These are phyloP conservation scores for Ethmia dodecea DNA, from an alignment of 2,888 invertebrate genomes.

Conservation along the genomic window DNA sequence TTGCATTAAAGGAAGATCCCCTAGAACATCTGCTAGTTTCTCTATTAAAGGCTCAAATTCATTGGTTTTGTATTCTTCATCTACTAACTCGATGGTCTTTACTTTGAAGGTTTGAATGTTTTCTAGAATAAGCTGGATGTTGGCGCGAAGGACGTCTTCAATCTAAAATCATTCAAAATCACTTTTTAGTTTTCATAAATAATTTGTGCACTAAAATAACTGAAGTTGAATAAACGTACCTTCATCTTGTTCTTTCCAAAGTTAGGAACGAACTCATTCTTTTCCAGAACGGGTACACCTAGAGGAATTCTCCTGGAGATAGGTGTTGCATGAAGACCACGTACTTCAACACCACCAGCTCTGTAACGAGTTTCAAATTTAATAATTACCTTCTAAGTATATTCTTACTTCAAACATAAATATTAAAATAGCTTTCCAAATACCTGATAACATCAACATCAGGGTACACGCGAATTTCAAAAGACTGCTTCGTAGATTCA, in stretches of 20 bases:
- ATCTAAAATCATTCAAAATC: slow-evolving; percentile 39
- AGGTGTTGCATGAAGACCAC: slow-evolving; percentile 85
- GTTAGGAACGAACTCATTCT: slow-evolving; percentile 85
- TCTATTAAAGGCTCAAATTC: slow-evolving; percentile 70
- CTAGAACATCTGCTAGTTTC: slow-evolving; percentile 76
- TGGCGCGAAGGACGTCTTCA: slow-evolving; percentile 76
- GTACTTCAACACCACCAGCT: slow-evolving; percentile 87
- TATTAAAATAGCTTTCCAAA: too few species aligned
- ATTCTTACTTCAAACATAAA: too few species aligned
- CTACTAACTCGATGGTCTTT: slow-evolving; percentile 74
- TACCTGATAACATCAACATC: slow-evolving; percentile 70
- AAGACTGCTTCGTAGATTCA: slow-evolving; percentile 56
- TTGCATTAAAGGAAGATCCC: slow-evolving; percentile 83
- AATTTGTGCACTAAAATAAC: too few species aligned
- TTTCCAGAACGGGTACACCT: slow-evolving; percentile 87
- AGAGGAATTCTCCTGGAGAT: slow-evolving; percentile 83
- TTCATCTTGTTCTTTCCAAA: slow-evolving; percentile 55
- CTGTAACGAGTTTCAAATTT: too few species aligned
- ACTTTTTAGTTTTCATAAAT: too few species aligned
- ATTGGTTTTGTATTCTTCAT: slow-evolving; percentile 68
- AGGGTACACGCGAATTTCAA: slow-evolving; percentile 66
- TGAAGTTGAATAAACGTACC: slow-evolving; percentile 30
- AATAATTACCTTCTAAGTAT: too few species aligned
- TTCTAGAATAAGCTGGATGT: slow-evolving; percentile 85
- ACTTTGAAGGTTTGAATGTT: slow-evolving; percentile 81